These are phyloP conservation scores for Parapsyche elsis DNA, from an alignment of 1,140 invertebrate genomes.

Conservation along the genomic window DNA sequence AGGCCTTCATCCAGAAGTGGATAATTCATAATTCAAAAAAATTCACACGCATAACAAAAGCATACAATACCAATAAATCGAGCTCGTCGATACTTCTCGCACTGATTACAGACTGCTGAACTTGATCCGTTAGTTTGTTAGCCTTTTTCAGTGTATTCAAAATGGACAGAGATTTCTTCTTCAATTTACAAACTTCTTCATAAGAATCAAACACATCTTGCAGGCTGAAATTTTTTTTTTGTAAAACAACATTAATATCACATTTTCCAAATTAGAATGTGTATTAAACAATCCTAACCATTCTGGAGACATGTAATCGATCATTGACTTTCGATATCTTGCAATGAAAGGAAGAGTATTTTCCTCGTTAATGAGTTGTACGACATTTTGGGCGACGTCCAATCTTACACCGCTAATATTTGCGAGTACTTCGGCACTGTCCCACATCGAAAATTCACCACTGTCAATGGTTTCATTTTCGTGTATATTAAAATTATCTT, in stretches of 20 bases:
- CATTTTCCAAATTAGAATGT: neutral
- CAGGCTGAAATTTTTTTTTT: conserved; percentile 44
- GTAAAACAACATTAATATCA: neutral
- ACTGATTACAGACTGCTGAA: conserved; percentile 46
- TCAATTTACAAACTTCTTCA: conserved; percentile 43
- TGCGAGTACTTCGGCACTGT: conserved; percentile 62
- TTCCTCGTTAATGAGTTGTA: conserved; percentile 62
- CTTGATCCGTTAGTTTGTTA: conserved; percentile 44
- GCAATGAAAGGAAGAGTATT: conserved; percentile 67
- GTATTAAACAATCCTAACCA: conserved; percentile 55
- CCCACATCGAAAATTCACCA: conserved; percentile 56
- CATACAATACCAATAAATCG: conserved; percentile 47
- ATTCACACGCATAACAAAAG: conserved; percentile 9
- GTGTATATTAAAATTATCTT: neutral
- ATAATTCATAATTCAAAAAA: too few species aligned
- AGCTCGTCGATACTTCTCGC: conserved; percentile 50
- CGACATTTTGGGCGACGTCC: conserved; percentile 61
- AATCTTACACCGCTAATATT: conserved; percentile 59
- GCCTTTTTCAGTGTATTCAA: conserved; percentile 41
- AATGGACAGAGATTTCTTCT: conserved; percentile 43
- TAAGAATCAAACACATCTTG: conserved; percentile 46
- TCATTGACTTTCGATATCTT: conserved; percentile 64
- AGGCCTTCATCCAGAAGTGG: too few species aligned
- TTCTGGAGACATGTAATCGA: conserved; percentile 64
- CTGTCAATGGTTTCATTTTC: conserved; percentile 28